These are phyloP conservation scores for Parascotia fuliginaria DNA, from an alignment of 2,888 invertebrate genomes.

Conservation along the genomic window DNA sequence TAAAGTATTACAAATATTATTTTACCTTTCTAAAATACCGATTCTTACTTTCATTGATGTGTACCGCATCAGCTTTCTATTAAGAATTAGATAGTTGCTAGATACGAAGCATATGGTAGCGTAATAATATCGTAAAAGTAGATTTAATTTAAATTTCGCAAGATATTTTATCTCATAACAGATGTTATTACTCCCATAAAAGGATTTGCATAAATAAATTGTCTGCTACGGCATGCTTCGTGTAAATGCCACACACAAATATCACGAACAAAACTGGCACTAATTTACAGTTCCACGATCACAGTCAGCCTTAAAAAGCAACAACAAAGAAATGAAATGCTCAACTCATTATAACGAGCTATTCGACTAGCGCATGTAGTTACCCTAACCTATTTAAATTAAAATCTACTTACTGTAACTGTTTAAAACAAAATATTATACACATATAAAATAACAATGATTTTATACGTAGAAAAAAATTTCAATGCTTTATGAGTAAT, in stretches of 20 bases:
- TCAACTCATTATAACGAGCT: slow-evolving; percentile 23
- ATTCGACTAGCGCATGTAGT: slow-evolving; percentile 12
- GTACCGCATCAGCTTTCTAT: slow-evolving; percentile 44
- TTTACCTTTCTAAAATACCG: background rate
- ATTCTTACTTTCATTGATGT: slow-evolving; percentile 27
- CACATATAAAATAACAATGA: slow-evolving; percentile 8
- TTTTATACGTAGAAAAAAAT: slow-evolving; percentile 7
- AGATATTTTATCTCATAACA: slow-evolving; percentile 16
- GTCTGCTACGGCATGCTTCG: slow-evolving; percentile 21
- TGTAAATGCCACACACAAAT: slow-evolving; percentile 19
- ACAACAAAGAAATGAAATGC: slow-evolving; percentile 29
- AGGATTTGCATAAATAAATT: slow-evolving; percentile 27
- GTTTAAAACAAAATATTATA: slow-evolving; percentile 3
- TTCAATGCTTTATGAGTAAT: slow-evolving; percentile 5
- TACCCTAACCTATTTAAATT: slow-evolving; percentile 21
- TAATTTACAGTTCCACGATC: slow-evolving; percentile 35
- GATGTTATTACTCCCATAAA: slow-evolving; percentile 16
- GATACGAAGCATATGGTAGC: slow-evolving; percentile 36
- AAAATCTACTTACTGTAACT: slow-evolving; percentile 15
- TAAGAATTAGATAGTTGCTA: slow-evolving; percentile 40
- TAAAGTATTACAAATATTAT: too few species aligned
- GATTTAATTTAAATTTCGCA: slow-evolving; percentile 23
- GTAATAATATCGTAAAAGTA: background rate
- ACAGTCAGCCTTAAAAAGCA: slow-evolving; percentile 38
- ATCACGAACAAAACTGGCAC: slow-evolving; percentile 32